Evolutionary conservation across 2,888 invertebrate genomes (phyloP).

Genomic region (Lepeophtheirus nordmannii): DNA sequence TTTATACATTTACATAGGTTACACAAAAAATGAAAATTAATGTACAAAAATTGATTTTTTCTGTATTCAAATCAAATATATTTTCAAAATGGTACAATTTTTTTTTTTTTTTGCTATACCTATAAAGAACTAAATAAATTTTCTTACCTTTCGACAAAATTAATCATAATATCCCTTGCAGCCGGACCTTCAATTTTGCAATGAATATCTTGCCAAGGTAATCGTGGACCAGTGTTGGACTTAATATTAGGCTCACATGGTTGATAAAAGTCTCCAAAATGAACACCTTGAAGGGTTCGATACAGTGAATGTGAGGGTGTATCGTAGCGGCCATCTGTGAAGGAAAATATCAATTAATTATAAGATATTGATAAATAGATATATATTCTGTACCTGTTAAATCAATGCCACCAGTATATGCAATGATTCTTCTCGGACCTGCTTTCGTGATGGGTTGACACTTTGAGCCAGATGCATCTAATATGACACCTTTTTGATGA

Average conservation of each 20-base stretch:
- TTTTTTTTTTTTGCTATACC: no score
- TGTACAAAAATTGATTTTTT: no score
- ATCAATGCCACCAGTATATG: constrained; percentile 27
- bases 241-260: constrained; percentile 26
- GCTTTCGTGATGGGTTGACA: constrained; percentile 25
- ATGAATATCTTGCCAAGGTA: constrained; percentile 28
- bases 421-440: constrained; percentile 26
- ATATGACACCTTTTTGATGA: constrained; percentile 28
- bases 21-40: no score
- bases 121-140: no score
- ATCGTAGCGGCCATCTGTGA: constrained; percentile 26
- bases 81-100: no score
- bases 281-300: constrained; percentile 25
- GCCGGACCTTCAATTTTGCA: constrained; percentile 27
- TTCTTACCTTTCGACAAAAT: constrained; percentile 27
- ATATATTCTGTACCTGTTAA: constrained; percentile 25
- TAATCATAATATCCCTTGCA: constrained; percentile 27
- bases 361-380: background rate
- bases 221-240: constrained; percentile 27
- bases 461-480: constrained; percentile 24
- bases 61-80: no score
- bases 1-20: no score
- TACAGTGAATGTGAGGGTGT: constrained; percentile 27
- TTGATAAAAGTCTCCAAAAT: constrained; percentile 27
- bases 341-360: background rate